Evolutionary conservation across 2,797 vertebrate genomes (phyloP), one percentile per base, ranked within the genome.

Genomic region (Myotis findleyi): DNA sequence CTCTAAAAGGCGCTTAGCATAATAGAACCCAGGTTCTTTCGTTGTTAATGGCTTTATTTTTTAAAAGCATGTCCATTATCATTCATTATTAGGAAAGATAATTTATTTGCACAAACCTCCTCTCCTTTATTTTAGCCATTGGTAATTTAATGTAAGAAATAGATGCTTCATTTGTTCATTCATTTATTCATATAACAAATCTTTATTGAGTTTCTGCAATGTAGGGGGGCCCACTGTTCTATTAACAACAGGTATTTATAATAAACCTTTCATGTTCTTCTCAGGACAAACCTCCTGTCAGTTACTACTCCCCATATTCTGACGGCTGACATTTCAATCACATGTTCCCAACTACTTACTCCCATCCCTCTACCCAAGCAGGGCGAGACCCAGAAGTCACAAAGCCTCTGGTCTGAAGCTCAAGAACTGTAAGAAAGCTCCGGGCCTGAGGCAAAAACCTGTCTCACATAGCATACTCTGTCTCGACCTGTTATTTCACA

Each of bases 401-500:
- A 84, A 84, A 80, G 59, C 72, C 80, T 80, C 17, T 27, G 38
- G 71, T 77, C 85, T 81, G 76, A 53, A 77, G 84, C 69, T 72
- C 83, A 84, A 71, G 80, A 95, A 77, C 23, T 92, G 27, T 93
- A 68, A 68, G 72, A 93, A 79, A 85, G 64, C 5, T 23, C 30
- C 20, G 2, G 33, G 69, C 87, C 80, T 5, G 72, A 94, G 80
- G 91, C 91, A 62, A 89, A 97, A 89, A 82, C 81, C 81, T 95
- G 89, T 79, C 47, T 93, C 72, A 41, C 7, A 0, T 13, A n/a
- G 25, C 23, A 66, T 23, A 21, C 7, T 69, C 77, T n/a, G 30
- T 47, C 90, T 81, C 49, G 2, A 66, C 84, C 92, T 59, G 27
- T 90, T 76, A 71, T 47, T 44, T 36, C 76, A 85, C 53, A 36